These are phyloP conservation scores for Lymantria dispar DNA, from an alignment of 2,888 invertebrate genomes.

Conservation along the genomic window DNA sequence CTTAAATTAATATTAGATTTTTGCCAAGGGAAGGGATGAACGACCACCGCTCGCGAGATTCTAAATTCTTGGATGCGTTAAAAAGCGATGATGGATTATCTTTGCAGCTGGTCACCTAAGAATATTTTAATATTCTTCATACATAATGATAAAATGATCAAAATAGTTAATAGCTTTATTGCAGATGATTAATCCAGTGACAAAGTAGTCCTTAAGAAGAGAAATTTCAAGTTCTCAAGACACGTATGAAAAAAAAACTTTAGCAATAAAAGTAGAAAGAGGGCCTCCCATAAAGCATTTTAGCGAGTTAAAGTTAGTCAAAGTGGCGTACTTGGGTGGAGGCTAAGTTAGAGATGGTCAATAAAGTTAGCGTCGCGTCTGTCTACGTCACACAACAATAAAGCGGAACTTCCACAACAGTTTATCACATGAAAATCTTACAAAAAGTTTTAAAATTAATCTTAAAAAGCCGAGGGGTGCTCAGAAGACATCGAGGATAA, in stretches of 20 bases:
- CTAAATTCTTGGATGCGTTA: no score
- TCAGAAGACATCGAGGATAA: slow-evolving; percentile 25
- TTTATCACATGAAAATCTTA: slow-evolving; percentile 54
- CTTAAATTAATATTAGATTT: no score
- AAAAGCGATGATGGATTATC: no score
- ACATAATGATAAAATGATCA: no score
- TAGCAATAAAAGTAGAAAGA: slow-evolving; percentile 73
- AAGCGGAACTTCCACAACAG: slow-evolving; percentile 54
- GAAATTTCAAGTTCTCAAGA: slow-evolving; percentile 56
- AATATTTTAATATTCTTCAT: no score
- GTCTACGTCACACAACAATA: slow-evolving; percentile 55
- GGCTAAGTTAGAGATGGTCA: slow-evolving; percentile 68
- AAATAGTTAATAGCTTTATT: neutral
- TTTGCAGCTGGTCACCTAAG: no score
- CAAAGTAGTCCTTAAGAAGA: slow-evolving; percentile 43
- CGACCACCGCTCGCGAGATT: no score
- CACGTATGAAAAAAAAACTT: slow-evolving; percentile 71
- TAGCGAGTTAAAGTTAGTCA: slow-evolving; percentile 70
- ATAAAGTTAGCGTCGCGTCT: slow-evolving; percentile 63
- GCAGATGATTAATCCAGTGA: slow-evolving; percentile 1
- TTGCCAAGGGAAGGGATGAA: no score
- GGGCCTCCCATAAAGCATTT: slow-evolving; percentile 62
- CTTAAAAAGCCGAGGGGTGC: slow-evolving; percentile 30
- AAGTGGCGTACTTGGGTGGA: slow-evolving; percentile 62
- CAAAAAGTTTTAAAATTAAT: slow-evolving; percentile 51